Evolutionary conservation across 2,113 vertebrate species (phyloP), one percentile per base, ranked within the genome.

Genomic region (Calcarius ornatus): DNA sequence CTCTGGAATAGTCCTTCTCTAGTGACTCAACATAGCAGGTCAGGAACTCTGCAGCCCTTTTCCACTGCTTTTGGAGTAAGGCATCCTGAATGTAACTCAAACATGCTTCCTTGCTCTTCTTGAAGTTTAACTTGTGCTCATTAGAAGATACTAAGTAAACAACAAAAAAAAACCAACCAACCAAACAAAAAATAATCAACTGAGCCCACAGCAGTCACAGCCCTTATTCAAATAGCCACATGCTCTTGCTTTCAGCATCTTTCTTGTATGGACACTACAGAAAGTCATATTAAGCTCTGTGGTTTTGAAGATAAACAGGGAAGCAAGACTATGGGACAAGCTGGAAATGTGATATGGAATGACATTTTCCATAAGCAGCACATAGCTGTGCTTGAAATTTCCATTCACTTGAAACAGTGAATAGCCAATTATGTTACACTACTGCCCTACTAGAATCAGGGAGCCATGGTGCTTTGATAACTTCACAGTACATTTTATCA

Each of bases 51-150:
- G 98, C 98, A 69, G 99, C 99, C 17, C 96, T 98, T 43, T 98
- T 94, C 99, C 99, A 99, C 37, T 98, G 97, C n/a, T 99, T 98
- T 88, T 97, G 98, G 42, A 99, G 96, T 95, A 99, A 83, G 6
- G 99, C 98, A 72, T 98, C 98, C 73, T 98, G 98, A 77, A 99
- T 98, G 16, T 94, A 96, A 81, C 66, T 92, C 75, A 99, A 97
- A 92, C 99, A 99, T 0, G 57, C 31, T 40, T 96, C 96, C 54
- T 98, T 97, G 19, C 96, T 98, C 86, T 92, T 96, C 43, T 85
- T 98, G 95, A 99, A 99, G 51, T 97, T 98, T 70, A 84, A 94
- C 86, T 97, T 95, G 27, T 45, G 90, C 5, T 85, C 90, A 12
- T n/a, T 37, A 61, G 43, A 37, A 48, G 87, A 89, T 17, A 6